Conservation (phyloP, 2,113 vertebrate genomes). For the Cebus imitator region DNA sequence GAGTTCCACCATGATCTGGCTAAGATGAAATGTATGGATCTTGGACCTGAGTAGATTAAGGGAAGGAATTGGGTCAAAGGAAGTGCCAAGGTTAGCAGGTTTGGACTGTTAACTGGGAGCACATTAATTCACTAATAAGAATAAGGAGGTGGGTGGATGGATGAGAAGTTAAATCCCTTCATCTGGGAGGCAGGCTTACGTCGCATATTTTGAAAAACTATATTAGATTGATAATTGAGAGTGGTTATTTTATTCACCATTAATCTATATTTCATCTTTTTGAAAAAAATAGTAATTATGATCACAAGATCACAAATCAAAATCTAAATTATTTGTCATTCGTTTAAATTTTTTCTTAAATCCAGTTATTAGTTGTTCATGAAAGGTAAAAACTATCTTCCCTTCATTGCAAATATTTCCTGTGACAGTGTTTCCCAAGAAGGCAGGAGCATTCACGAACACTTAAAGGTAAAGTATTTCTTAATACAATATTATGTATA, state of each 20-base stretch:
- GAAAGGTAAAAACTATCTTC: background rate
- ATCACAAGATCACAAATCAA: background rate
- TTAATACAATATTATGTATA: background rate
- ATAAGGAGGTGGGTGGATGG: background rate
- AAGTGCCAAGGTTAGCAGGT: background rate
- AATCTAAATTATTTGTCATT: background rate
- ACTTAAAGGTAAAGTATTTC: background rate
- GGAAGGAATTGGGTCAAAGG: background rate
- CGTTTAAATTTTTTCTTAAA: background rate
- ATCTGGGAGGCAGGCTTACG: background rate
- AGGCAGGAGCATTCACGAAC: background rate
- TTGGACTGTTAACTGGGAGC: background rate
- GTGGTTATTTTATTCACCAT: background rate
- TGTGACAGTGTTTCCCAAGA: conserved; percentile 7
- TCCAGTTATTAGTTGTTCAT: background rate
- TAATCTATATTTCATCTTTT: background rate
- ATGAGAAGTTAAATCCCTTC: background rate
- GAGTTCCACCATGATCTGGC: background rate
- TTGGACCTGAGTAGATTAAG: background rate
- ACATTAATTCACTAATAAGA: background rate
- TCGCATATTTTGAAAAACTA: background rate
- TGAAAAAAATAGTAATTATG: conserved; percentile 1
- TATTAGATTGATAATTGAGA: background rate
- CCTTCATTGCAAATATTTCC: background rate
- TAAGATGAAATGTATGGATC: background rate